Evolutionary conservation across 2,113 vertebrate species (phyloP).

Genomic region (Heliornis fulica): DNA sequence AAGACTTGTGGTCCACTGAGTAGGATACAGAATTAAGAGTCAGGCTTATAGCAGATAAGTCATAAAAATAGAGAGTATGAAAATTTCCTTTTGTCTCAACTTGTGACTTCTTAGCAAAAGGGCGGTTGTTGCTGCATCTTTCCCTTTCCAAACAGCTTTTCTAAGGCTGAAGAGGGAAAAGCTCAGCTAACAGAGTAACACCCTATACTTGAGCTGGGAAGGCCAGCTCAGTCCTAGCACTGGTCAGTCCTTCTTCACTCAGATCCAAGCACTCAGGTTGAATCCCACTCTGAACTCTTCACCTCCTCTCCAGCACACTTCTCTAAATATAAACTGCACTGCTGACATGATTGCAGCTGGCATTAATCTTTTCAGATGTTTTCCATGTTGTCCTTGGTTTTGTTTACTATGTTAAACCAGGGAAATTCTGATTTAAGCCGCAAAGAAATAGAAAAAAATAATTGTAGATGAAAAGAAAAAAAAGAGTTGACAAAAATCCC

Average conservation of each 20-base stretch:
- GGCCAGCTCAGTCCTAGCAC: background rate
- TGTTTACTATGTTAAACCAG: constrained; percentile 36
- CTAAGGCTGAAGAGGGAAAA: background rate
- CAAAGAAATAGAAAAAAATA: background rate
- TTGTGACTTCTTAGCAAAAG: background rate
- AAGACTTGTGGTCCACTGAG: background rate
- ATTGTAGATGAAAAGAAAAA: background rate
- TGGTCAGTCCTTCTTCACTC: background rate
- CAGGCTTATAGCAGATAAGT: background rate
- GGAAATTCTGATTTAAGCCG: background rate
- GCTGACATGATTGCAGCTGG: constrained; percentile 54
- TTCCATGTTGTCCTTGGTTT: constrained; percentile 53
- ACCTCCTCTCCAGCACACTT: constrained; percentile 53
- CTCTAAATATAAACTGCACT: constrained; percentile 63
- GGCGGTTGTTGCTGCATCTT: background rate
- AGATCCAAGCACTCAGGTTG: background rate
- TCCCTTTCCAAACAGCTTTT: background rate
- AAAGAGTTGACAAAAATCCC: background rate
- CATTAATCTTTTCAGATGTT: constrained; percentile 64
- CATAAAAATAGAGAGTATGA: background rate
- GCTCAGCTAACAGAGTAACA: background rate
- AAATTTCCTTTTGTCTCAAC: background rate
- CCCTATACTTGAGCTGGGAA: background rate
- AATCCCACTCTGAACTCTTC: constrained; percentile 65
- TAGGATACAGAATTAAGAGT: background rate